Evolutionary conservation across 2,888 invertebrate species (phyloP), one percentile per base, ranked within the genome.

Genomic region (Agapostemon virescens): DNA sequence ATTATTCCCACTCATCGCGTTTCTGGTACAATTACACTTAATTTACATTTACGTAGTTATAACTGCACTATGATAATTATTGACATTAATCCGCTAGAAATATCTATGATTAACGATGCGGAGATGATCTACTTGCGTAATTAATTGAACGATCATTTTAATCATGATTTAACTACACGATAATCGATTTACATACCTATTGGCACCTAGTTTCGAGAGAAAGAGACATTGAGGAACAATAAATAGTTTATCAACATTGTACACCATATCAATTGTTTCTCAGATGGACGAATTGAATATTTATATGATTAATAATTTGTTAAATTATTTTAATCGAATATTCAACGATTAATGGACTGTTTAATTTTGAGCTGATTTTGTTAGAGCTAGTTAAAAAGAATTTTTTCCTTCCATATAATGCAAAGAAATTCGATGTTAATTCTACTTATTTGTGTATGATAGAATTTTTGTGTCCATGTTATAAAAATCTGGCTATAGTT

Each of bases 51-150:
- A 78, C 30, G 23, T n/a, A 11, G 38, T 45, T 69, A 15, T 20
- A 61, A 40, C 33, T 67, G 70, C 66, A 76, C 66, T 73, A 73
- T 64, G 55, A 80, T 79, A 79, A 58, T 80, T 52, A 80, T 66
- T 79, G 66, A 79, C 79, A 80, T 73, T 58, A n/a, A 80, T 79
- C 66, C 30, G 9, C 52, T 79, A 79, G 58, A 73, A 79, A 61
- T 69, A 58, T 80, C 58, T 79, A 69, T 36, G 69, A 73, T 26
- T 45, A 71, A 71, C 33, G 38, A 45, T 23, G 42, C 67, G 26
- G 33, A 30, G 30, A 45, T 64, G 33, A 52, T 49, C n/a, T 63
- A 52, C 77, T n/a, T 42, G 66, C n/a, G 69, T 64, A 20, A 70
- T 66, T 17, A 36, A 55, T 26, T 23, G 42, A 52, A 45, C 23